These are phyloP conservation scores for Aporophyla lueneburgensis DNA, from an alignment of 2,888 invertebrate species.

Conservation along the genomic window DNA sequence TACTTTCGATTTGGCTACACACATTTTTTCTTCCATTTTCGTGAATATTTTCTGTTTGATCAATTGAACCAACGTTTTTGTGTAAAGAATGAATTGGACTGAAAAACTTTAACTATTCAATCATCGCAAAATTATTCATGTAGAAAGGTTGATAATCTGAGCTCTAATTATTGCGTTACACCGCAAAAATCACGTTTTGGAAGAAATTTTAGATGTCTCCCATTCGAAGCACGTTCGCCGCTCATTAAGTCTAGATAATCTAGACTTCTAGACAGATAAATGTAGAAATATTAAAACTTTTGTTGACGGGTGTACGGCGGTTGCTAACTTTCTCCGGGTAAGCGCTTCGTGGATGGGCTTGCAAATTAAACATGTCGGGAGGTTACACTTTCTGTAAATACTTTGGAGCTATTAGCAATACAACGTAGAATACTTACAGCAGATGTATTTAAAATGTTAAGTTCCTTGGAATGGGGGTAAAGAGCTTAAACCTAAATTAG, in stretches of 20 bases:
- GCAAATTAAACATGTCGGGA: slow-evolving; percentile 42
- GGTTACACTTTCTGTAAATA: slow-evolving; percentile 33
- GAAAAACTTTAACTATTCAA: slow-evolving; percentile 44
- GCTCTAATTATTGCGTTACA: slow-evolving; percentile 41
- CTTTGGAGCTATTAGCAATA: slow-evolving; percentile 25
- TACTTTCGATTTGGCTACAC: slow-evolving; percentile 9
- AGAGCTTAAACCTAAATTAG: neutral
- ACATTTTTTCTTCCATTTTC: neutral
- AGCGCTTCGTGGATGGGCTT: slow-evolving; percentile 36
- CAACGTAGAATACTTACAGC: neutral
- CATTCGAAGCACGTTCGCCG: slow-evolving; percentile 56
- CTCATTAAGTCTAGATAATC: slow-evolving; percentile 54
- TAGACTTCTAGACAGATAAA: slow-evolving; percentile 44
- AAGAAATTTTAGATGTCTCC: slow-evolving; percentile 22
- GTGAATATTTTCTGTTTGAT: slow-evolving; percentile 8
- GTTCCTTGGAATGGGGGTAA: too few relatives aligned
- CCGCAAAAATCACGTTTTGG: slow-evolving; percentile 54
- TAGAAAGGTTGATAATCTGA: slow-evolving; percentile 36
- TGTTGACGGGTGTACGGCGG: slow-evolving; percentile 32
- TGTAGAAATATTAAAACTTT: slow-evolving; percentile 62
- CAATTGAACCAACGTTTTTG: slow-evolving; percentile 12
- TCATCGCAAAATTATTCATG: slow-evolving; percentile 38
- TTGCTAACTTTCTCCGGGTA: slow-evolving; percentile 42
- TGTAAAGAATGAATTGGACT: neutral
- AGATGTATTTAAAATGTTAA: slow-evolving; percentile 10